A percentile compares a stretch with the other conserved stretches of the same genome.
These are phyloP conservation scores for Lepus timidus DNA, from an alignment of 2,113 vertebrate genomes.

Conservation along the genomic window DNA sequence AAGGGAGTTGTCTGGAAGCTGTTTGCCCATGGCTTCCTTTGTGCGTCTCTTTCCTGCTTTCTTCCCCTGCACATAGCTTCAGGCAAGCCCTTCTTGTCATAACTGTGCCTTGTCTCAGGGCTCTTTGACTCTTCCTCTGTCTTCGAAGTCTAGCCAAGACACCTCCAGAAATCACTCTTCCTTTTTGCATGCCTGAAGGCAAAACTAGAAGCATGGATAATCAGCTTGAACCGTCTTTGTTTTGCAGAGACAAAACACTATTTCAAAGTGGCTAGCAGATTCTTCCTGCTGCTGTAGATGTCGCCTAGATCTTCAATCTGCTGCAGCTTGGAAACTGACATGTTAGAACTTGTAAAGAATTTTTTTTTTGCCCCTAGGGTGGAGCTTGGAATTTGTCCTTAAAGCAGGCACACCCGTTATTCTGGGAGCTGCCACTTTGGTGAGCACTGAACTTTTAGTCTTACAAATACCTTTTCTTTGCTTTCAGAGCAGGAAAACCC, in stretches of 20 bases:
- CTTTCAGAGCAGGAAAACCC: not conserved
- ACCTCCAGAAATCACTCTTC: constrained; percentile 72
- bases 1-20: constrained; percentile 53
- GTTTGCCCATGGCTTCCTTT: constrained; percentile 50
- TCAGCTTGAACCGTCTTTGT: constrained; percentile 61
- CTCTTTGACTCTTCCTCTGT: not conserved
- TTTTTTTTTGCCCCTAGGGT: not conserved
- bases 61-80: constrained; percentile 59
- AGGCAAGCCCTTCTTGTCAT: constrained; percentile 48
- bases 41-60: not conserved
- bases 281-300: constrained; percentile 56
- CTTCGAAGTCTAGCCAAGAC: constrained; percentile 63
- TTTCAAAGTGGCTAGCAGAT: constrained; percentile 43
- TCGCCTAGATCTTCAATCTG: not conserved
- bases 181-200: constrained; percentile 23
- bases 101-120: constrained; percentile 41
- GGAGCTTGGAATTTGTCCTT: constrained; percentile 20
- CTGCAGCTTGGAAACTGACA: not conserved
- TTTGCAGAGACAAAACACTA: constrained; percentile 56
- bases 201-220: constrained; percentile 69
- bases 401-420: not conserved
- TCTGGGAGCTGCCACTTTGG: not conserved
- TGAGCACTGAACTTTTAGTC: not conserved
- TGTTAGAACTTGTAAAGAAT: not conserved
- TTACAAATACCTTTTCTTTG: not conserved